Base-by-base conservation (phyloP, 2,113 vertebrate species). In the Stigmatopora argus region DNA sequence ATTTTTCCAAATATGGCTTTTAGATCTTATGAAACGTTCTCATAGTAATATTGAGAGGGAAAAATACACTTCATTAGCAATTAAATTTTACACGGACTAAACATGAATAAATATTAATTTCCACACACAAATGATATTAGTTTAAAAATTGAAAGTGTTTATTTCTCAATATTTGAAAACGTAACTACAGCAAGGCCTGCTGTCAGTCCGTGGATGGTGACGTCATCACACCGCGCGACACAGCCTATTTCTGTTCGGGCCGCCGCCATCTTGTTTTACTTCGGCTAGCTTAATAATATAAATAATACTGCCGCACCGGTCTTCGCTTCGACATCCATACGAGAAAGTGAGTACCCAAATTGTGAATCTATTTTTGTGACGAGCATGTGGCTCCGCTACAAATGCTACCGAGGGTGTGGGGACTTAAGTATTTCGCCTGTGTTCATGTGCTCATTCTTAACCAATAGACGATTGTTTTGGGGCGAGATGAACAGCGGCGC, bases 381-480 rank as follows among this genome's bases (percentile, higher is more conserved):
- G 63, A 64, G 79, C 62, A 26, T 19, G 41, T 15, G 31, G 17
- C 38, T 2, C 14, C 0, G 41, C 52, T 69, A 55, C 56, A 53
- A 41, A 52, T 75, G 53, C 57, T 47, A 41, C 51, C 75, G 72
- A 13, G 75, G 77, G 69, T 41, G 23, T 44, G 19, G 53, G 63
- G 38, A 41, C 38, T 41, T 69, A 69, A 78, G 76, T 77, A 67
- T 47, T 71, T 73, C 18, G 65, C 82, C 67, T 67, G 72, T 78
- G 85, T 85, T 81, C 83, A 88, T 88, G 85, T 84, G 84, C 81
- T 81, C 11, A 77, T 86, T 88, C 83, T 87, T 89, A 84, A 89
- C 90, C 90, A 91, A 91, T 92, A 85, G 90, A 90, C 83, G 88
- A 85, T 90, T 92, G 90, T 91, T 91, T 92, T 88, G 90, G 59